These are phyloP conservation scores for Drosophila maculinotata DNA, from an alignment of 2,888 invertebrate genomes.

Conservation along the genomic window DNA sequence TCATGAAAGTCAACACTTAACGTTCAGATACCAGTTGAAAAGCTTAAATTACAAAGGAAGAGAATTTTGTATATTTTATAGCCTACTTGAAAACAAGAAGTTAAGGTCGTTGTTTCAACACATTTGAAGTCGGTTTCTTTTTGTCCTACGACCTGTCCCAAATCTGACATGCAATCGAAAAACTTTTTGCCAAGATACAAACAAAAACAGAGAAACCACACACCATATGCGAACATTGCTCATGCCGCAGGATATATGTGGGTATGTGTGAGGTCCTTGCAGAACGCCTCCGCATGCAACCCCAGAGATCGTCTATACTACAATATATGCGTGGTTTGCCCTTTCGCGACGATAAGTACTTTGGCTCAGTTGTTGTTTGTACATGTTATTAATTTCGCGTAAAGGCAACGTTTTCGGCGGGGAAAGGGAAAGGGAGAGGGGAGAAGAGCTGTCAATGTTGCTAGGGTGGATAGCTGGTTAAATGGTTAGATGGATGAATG, in stretches of 20 bases:
- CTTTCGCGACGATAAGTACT: constrained; percentile 59
- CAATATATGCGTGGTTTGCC: constrained; percentile 16
- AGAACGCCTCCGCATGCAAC: constrained; percentile 19
- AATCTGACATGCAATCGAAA: constrained; percentile 28
- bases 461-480: constrained; percentile 39
- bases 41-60: no score
- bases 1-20: no score
- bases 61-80: no score
- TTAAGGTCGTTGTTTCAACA: neutral
- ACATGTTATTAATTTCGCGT: constrained; percentile 79
- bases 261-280: constrained; percentile 36
- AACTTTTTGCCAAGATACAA: constrained; percentile 22
- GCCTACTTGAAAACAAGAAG: constrained; percentile 1
- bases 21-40: no score
- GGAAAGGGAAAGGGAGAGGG: constrained; percentile 22
- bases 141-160: constrained; percentile 1
- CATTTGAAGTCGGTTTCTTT: neutral
- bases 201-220: constrained; percentile 9
- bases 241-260: neutral
- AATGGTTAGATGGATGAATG: constrained; percentile 27
- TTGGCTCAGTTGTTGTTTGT: constrained; percentile 70
- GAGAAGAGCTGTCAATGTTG: constrained; percentile 63
- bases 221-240: constrained; percentile 46
- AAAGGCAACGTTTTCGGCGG: constrained; percentile 47
- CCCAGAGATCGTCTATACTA: constrained; percentile 2